A percentile compares a stretch with the other conserved stretches of the same genome.
Conservation (phyloP, 2,888 invertebrate species). For the Meghimatium bilineatum region DNA sequence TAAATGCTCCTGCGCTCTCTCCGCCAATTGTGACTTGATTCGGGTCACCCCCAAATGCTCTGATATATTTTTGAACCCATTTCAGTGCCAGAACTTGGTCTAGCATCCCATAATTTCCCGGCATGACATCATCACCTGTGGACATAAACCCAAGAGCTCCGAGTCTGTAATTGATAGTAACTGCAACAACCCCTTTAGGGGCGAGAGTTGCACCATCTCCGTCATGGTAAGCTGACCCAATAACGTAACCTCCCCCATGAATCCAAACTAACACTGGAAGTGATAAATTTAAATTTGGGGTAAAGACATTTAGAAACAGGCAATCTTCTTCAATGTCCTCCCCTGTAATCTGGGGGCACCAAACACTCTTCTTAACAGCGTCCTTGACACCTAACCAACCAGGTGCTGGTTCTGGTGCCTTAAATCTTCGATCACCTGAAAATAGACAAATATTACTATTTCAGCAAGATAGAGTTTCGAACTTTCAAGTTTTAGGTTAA, state of each 20-base stretch:
- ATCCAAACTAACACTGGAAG: conserved; percentile 29
- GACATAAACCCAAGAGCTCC: conserved; percentile 31
- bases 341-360: conserved; percentile 89
- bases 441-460: background rate
- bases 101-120: conserved; percentile 42
- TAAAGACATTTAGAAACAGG: conserved; percentile 30
- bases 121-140: conserved; percentile 45
- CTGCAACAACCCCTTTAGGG: background rate
- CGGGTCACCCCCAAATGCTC: conserved; percentile 40
- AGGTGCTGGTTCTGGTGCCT: conserved; percentile 89
- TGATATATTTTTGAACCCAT: conserved; percentile 37
- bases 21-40: conserved; percentile 27
- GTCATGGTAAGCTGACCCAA: conserved; percentile 24
- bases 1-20: conserved; percentile 27
- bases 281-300: conserved; percentile 16
- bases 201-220: conserved; percentile 13
- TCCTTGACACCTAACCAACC: conserved; percentile 92
- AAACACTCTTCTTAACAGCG: conserved; percentile 88
- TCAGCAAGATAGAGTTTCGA: too few relatives aligned
- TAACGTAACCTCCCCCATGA: background rate
- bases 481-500: too few relatives aligned
- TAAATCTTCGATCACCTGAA: conserved; percentile 85
- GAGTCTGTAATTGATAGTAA: conserved; percentile 16
- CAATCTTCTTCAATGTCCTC: conserved; percentile 77
- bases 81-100: conserved; percentile 39